phyloP scores from a whole-genome alignment of 2,888 invertebrate species.

The Oscheius onirici region DNA sequence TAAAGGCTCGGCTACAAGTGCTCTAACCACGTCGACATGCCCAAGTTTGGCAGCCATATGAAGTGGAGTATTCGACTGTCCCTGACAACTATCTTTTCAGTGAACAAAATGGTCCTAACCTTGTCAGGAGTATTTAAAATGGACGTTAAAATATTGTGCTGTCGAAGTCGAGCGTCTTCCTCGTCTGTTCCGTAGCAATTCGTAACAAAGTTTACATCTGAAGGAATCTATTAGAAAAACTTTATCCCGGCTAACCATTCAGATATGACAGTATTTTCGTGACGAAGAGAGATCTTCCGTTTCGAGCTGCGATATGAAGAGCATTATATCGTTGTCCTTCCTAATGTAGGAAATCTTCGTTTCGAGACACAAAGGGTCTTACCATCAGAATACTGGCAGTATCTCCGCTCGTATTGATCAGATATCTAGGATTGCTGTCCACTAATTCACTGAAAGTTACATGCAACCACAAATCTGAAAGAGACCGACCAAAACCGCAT shows the following conservation, averaged over 20 bases:
- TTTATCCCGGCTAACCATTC: conserved; percentile 21
- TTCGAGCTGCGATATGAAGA: conserved; percentile 52
- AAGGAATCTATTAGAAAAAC: neutral
- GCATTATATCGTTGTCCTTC: conserved; percentile 56
- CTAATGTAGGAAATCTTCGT: no score
- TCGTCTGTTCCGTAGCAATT: conserved; percentile 31
- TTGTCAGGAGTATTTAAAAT: conserved; percentile 56
- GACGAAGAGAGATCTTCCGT: conserved; percentile 36
- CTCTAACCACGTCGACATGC: conserved; percentile 42
- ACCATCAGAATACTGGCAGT: conserved; percentile 53
- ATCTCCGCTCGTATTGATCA: conserved; percentile 54
- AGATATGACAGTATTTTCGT: conserved; percentile 27
- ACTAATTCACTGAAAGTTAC: conserved; percentile 22
- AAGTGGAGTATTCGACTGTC: conserved; percentile 48
- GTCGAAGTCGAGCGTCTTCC: conserved; percentile 38
- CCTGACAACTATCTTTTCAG: neutral
- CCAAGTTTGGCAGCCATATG: conserved; percentile 56
- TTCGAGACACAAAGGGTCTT: neutral
- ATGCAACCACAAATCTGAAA: no score
- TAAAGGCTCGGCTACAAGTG: conserved; percentile 18
- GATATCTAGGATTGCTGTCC: conserved; percentile 47
- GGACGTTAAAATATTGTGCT: conserved; percentile 43
- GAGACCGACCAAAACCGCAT: conserved; percentile 29
- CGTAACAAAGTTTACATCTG: conserved; percentile 24
- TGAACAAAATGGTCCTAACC: neutral